Percentiles rank a stretch among this genome's conserved stretches.
phyloP scores from a whole-genome alignment of 2,113 vertebrate species.

The Paralichthys olivaceus region DNA sequence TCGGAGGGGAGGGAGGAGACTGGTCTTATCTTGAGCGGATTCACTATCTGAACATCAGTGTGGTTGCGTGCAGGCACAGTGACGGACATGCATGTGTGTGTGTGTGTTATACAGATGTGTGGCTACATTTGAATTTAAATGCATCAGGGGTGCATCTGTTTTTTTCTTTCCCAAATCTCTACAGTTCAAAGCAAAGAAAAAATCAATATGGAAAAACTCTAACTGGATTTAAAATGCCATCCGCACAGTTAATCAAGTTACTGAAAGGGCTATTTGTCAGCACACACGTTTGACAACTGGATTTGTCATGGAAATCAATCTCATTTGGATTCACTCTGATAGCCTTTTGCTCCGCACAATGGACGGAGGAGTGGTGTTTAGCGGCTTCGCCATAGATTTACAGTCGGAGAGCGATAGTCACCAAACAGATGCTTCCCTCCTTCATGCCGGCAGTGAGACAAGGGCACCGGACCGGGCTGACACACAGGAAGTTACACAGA shows the following conservation, averaged over 20 bases:
- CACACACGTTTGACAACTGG: conserved; percentile 60
- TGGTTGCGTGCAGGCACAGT: conserved; percentile 18
- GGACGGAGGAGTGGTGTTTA: conserved; percentile 47
- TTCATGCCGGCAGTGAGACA: conserved; percentile 63
- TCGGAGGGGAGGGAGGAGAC: conserved; percentile 81
- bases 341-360: conserved; percentile 50
- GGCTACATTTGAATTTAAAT: conserved; percentile 11
- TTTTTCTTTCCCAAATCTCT: not conserved
- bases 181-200: not conserved
- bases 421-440: conserved; percentile 61
- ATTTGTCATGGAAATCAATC: conserved; percentile 69
- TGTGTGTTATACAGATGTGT: not conserved
- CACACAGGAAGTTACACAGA: conserved; percentile 88
- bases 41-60: conserved; percentile 75
- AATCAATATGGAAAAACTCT: not conserved
- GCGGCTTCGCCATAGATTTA: conserved; percentile 64
- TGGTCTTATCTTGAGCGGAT: conserved; percentile 42
- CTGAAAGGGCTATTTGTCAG: conserved; percentile 46
- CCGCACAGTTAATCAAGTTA: conserved; percentile 54
- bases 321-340: conserved; percentile 72
- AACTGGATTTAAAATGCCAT: conserved; percentile 28
- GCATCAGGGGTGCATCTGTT: conserved; percentile 1
- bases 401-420: conserved; percentile 59
- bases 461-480: conserved; percentile 66
- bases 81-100: conserved; percentile 41